Percentiles rank a stretch among this genome's conserved stretches.
phyloP scores from a whole-genome alignment of 2,888 invertebrate genomes.

The Octodonta nipae region DNA sequence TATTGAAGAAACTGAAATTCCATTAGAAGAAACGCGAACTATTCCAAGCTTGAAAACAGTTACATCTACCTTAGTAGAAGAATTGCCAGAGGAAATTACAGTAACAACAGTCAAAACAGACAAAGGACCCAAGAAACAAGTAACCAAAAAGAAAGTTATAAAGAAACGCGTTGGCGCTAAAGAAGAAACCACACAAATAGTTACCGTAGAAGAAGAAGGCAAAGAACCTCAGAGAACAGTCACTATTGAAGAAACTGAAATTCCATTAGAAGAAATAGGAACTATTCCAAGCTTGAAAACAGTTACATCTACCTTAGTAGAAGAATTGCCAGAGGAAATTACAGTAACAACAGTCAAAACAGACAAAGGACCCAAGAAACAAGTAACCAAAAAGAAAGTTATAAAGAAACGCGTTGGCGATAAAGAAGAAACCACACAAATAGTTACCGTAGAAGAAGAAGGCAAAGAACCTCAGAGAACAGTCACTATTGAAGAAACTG shows the following conservation, averaged over 20 bases:
- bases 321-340: constrained; percentile 27
- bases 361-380: constrained; percentile 17
- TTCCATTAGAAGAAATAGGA: constrained; percentile 20
- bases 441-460: constrained; percentile 23
- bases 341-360: constrained; percentile 13
- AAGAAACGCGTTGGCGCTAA: constrained; percentile 33
- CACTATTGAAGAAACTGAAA: constrained; percentile 20
- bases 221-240: constrained; percentile 33
- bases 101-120: constrained; percentile 29
- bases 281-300: constrained; percentile 16
- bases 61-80: constrained; percentile 22
- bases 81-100: constrained; percentile 29
- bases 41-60: constrained; percentile 11
- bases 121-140: constrained; percentile 31
- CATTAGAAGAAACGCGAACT: constrained; percentile 22
- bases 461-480: constrained; percentile 25
- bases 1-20: constrained; percentile 18
- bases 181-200: constrained; percentile 26
- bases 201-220: constrained; percentile 30
- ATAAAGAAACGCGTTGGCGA: constrained; percentile 26
- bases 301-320: constrained; percentile 17
- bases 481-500: constrained; percentile 26
- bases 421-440: constrained; percentile 32
- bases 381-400: constrained; percentile 17
- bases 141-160: constrained; percentile 32